A percentile compares a stretch with the other conserved stretches of the same genome.
Evolutionary conservation across 1,140 invertebrate species (phyloP).

Genomic region (Diploscapter pachys): DNA sequence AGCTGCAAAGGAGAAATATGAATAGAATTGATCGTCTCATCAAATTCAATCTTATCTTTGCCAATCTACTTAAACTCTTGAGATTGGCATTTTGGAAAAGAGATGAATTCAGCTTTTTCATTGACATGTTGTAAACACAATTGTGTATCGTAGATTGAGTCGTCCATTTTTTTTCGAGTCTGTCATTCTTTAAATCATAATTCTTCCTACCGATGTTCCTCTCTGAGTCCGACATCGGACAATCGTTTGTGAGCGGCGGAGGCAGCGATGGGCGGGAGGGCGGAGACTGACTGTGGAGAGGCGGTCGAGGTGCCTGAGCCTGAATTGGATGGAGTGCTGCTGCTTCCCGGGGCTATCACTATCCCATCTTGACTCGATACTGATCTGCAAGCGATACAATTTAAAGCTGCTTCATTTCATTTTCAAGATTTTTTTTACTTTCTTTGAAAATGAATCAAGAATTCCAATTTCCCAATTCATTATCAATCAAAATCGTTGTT

Average conservation of each 20-base stretch:
- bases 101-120: too few relatives aligned
- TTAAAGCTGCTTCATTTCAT: too few relatives aligned
- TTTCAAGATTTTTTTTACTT: background rate
- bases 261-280: background rate
- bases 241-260: background rate
- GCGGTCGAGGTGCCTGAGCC: background rate
- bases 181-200: background rate
- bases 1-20: background rate
- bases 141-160: too few relatives aligned
- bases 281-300: constrained; percentile 1
- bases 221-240: constrained; percentile 10
- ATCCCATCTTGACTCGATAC: constrained; percentile 18
- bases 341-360: background rate
- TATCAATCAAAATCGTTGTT: too few relatives aligned
- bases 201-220: constrained; percentile 3
- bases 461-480: too few relatives aligned
- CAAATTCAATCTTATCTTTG: too few relatives aligned
- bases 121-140: too few relatives aligned
- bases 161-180: too few relatives aligned
- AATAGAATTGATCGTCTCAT: background rate
- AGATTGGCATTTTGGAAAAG: too few relatives aligned
- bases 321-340: background rate
- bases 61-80: too few relatives aligned
- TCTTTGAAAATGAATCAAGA: background rate
- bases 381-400: background rate